Conservation (phyloP, 2,113 vertebrate genomes). For the Eulemur macaco region DNA sequence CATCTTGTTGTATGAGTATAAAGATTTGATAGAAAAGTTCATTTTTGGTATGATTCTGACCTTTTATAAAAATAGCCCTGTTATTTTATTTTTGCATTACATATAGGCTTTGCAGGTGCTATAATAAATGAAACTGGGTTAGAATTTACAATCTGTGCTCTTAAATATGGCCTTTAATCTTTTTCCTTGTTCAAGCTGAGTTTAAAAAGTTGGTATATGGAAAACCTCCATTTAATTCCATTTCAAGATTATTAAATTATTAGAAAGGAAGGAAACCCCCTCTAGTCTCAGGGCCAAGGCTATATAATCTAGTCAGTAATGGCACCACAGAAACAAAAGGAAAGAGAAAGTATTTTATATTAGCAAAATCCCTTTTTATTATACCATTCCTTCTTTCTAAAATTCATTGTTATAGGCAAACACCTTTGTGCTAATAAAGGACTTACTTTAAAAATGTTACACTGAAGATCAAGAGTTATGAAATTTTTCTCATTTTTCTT, state of each 20-base stretch:
- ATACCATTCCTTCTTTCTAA: slow-evolving; percentile 66
- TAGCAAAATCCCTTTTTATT: slow-evolving; percentile 61
- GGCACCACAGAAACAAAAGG: slow-evolving; percentile 66
- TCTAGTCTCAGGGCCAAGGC: slow-evolving; percentile 67
- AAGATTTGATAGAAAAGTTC: slow-evolving; percentile 68
- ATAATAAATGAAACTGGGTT: slow-evolving; percentile 71
- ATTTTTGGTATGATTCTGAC: slow-evolving; percentile 74
- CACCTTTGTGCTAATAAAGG: slow-evolving; percentile 69
- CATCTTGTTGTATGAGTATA: slow-evolving; percentile 59
- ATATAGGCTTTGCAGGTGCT: slow-evolving; percentile 60
- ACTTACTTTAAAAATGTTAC: slow-evolving; percentile 75
- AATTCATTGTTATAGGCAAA: slow-evolving; percentile 73
- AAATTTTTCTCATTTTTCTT: slow-evolving; percentile 42
- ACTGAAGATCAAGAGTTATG: slow-evolving; percentile 75
- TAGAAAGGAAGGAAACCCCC: slow-evolving; percentile 50
- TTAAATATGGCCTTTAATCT: slow-evolving; percentile 71
- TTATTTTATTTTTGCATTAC: slow-evolving; percentile 71
- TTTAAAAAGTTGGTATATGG: slow-evolving; percentile 48
- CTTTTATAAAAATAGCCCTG: slow-evolving; percentile 68
- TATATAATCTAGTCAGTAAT: slow-evolving; percentile 60
- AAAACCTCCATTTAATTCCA: slow-evolving; percentile 37
- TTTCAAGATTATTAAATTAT: slow-evolving; percentile 65
- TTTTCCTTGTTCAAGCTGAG: slow-evolving; percentile 65
- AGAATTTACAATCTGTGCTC: slow-evolving; percentile 72
- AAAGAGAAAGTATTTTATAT: slow-evolving; percentile 58